Evolutionary conservation across 2,888 invertebrate species (phyloP).

Genomic region (Pterostichus madidus): DNA sequence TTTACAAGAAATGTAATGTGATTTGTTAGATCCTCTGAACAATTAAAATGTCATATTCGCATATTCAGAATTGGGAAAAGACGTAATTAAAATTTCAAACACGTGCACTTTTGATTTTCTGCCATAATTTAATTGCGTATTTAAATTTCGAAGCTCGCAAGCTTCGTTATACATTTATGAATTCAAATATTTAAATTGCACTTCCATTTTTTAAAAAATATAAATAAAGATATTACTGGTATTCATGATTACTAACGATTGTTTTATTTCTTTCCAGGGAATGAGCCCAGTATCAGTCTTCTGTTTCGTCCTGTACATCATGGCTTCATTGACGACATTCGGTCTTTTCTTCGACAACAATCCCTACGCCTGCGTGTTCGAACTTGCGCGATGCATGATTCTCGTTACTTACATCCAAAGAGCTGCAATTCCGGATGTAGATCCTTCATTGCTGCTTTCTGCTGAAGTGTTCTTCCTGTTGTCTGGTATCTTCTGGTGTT

Average conservation of each 20-base stretch:
- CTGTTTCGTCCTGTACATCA: slow-evolving; percentile 82
- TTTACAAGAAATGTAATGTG: too few species aligned
- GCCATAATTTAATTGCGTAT: too few species aligned
- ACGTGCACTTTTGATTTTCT: too few species aligned
- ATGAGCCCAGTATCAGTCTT: slow-evolving; percentile 81
- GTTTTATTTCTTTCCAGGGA: slow-evolving; percentile 78
- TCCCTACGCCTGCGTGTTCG: slow-evolving; percentile 81
- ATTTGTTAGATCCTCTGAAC: too few species aligned
- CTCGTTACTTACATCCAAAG: slow-evolving; percentile 78
- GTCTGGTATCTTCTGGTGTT: slow-evolving; percentile 83
- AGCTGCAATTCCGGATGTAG: slow-evolving; percentile 75
- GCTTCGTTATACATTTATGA: neutral
- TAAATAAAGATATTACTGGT: neutral
- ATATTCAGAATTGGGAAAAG: too few species aligned
- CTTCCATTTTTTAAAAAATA: neutral
- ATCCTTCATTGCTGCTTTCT: slow-evolving; percentile 76
- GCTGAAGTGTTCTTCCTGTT: slow-evolving; percentile 81
- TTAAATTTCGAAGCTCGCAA: neutral
- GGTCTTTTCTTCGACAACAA: slow-evolving; percentile 86
- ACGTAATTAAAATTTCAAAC: too few species aligned
- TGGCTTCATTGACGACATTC: slow-evolving; percentile 84
- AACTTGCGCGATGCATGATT: slow-evolving; percentile 83
- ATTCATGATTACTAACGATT: neutral
- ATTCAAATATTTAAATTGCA: too few species aligned
- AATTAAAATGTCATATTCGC: too few species aligned